Base-by-base conservation (phyloP, 2,113 vertebrate genomes). In the Chascanopsetta lugubris region DNA sequence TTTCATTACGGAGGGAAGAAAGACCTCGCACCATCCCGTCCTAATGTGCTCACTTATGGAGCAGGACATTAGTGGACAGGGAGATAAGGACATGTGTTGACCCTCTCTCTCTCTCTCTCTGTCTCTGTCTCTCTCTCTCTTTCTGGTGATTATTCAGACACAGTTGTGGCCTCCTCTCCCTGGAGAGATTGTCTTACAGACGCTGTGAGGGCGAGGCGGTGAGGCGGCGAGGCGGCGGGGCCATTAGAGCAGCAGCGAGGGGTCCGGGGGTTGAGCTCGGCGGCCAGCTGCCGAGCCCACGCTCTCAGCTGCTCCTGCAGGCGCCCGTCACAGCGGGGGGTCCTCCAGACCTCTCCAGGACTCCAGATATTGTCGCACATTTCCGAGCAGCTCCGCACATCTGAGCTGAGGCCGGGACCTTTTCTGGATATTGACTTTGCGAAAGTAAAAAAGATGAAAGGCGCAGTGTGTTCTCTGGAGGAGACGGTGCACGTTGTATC, bases 41-140 rank as follows among this genome's bases (percentile, higher is more conserved):
- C 75, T 87, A 90, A 88, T 89, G 90, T 71, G 72, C 64, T 85
- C 80, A 62, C 85, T 91, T 86, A 91, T 88, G 90, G 81, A 86
- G 84, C 84, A 90, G 87, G 80, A 88, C 92, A 92, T 93, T 91
- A 91, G 84, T 29, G 43, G 71, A 50, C 53, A 59, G 74, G 57
- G 53, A 67, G 80, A 83, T 34, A n/a, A n/a, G n/a, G n/a, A n/a
- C n/a, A n/a, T n/a, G n/a, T n/a, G n/a, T 75, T 88, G 72, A 85
- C 84, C 67, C 22, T 1, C 40, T 12, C 64, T 47, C 25, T 29
- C 61, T 68, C 24, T 29, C 11, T 48, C 25, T 24, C 77, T 88
- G 72, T 86, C 84, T 68, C 22, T 1, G 45, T 12, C 64, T 47
- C 25, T 29, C 61, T 68, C 24, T 29, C 11, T 48, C 25, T 24